Percentiles rank a stretch among this genome's conserved stretches.
These are phyloP conservation scores for Lasiurus borealis DNA, from an alignment of 2,113 vertebrate genomes.

Conservation along the genomic window DNA sequence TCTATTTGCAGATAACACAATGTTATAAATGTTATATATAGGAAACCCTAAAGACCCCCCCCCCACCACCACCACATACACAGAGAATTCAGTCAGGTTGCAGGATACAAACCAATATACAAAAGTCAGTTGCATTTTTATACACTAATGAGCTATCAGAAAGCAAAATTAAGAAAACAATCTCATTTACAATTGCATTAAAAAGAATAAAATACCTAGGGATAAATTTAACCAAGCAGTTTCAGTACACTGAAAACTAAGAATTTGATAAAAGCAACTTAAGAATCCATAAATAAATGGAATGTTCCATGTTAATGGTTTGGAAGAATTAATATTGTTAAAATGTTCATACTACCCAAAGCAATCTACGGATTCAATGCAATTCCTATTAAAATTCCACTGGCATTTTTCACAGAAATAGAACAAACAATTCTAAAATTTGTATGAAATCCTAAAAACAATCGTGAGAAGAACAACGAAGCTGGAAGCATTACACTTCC, in stretches of 20 bases:
- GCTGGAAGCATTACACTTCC: neutral
- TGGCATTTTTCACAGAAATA: neutral
- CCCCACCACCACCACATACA: neutral
- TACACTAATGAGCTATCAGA: neutral
- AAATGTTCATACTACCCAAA: neutral
- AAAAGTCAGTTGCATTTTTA: neutral
- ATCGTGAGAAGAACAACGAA: neutral
- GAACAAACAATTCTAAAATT: neutral
- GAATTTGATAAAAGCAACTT: neutral
- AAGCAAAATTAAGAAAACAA: neutral
- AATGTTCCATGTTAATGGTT: neutral
- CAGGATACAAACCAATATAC: neutral
- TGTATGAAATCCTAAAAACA: neutral
- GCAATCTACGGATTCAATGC: neutral
- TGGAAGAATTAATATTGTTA: neutral
- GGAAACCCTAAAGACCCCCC: neutral
- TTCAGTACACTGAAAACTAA: neutral
- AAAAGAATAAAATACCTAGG: neutral
- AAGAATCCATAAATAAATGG: neutral
- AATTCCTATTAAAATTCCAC: neutral
- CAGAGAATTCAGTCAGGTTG: neutral
- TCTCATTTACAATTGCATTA: neutral
- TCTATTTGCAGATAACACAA: neutral
- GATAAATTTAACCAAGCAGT: conserved; percentile 14
- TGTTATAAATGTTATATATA: neutral